Evolutionary conservation across 2,888 invertebrate genomes (phyloP).

Genomic region (Harpalus rubripes): DNA sequence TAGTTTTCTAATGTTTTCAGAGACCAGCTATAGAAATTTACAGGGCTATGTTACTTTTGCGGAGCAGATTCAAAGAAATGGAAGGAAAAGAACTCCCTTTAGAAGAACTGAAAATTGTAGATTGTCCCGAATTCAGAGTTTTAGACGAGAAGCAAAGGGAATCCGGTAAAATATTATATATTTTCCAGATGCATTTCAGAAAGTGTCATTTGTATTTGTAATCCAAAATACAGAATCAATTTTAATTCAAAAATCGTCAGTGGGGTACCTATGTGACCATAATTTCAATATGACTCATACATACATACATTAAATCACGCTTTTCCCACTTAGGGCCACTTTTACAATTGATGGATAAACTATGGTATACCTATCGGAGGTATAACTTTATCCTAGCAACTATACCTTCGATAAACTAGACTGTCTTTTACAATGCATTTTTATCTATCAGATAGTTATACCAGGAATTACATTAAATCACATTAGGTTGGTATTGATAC

Average conservation of each 20-base stretch:
- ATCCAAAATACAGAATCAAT: background rate
- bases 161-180: slow-evolving; percentile 9
- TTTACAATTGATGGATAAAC: no score
- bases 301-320: no score
- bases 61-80: slow-evolving; percentile 13
- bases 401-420: no score
- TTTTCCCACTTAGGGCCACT: no score
- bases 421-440: no score
- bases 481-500: no score
- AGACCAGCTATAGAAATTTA: slow-evolving; percentile 57
- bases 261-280: no score
- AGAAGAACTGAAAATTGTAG: slow-evolving; percentile 58
- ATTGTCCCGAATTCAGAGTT: slow-evolving; percentile 25
- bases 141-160: slow-evolving; percentile 26
- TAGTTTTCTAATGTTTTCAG: background rate
- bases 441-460: no score
- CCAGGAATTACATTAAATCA: no score
- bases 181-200: background rate
- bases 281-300: no score
- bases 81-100: slow-evolving; percentile 58
- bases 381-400: no score
- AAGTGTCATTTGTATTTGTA: background rate
- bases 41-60: slow-evolving; percentile 12
- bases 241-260: background rate
- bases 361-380: no score